A percentile compares a stretch with the other conserved stretches of the same genome.
Evolutionary conservation across 2,797 vertebrate genomes (phyloP).

Genomic region (Anolis apletophallus): DNA sequence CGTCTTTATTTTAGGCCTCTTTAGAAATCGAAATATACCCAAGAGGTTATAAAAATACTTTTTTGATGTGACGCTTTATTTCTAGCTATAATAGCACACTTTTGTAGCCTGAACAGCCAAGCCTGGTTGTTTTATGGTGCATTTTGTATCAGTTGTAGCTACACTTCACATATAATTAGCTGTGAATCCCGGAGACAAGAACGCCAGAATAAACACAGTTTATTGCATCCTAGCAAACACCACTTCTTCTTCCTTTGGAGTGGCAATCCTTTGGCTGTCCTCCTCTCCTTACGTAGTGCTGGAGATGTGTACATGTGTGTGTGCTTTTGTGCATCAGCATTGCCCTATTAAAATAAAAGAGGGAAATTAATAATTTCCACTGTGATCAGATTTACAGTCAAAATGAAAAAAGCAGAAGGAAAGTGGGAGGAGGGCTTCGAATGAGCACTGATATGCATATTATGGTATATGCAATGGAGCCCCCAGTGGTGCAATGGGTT

Average conservation of each 20-base stretch:
- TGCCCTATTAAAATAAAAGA: background rate
- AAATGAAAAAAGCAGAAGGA: background rate
- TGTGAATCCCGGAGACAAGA: background rate
- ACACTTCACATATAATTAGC: background rate
- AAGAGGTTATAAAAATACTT: background rate
- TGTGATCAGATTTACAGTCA: background rate
- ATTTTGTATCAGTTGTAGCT: background rate
- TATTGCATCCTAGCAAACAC: accelerated
- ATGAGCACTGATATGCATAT: background rate
- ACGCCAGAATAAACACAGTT: background rate
- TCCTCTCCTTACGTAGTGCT: background rate
- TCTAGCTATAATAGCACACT: background rate
- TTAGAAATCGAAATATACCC: accelerated
- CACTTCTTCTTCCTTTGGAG: accelerated
- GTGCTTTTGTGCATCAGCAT: background rate
- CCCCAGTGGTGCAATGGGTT: too few relatives aligned
- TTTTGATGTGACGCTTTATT: background rate
- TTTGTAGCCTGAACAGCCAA: accelerated
- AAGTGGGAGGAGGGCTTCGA: background rate
- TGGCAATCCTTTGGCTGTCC: background rate
- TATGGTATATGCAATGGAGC: background rate
- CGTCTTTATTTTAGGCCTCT: constrained; percentile 11
- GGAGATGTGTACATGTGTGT: background rate
- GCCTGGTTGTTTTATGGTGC: background rate
- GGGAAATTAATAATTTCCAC: background rate